phyloP scores from a whole-genome alignment of 1,140 invertebrate genomes.

The Zaprionus ghesquierei region DNA sequence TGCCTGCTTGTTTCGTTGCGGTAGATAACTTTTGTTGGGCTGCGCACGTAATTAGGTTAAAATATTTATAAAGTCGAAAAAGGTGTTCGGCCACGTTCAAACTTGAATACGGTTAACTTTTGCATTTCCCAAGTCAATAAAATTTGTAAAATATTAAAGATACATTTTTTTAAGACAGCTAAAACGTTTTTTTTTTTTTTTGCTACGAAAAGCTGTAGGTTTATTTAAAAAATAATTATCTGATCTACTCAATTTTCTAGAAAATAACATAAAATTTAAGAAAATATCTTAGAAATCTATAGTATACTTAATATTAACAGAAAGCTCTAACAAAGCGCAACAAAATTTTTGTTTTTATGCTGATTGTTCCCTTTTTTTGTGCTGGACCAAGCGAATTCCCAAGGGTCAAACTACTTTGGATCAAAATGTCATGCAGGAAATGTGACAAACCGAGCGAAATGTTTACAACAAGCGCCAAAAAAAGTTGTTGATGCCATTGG shows the following conservation, averaged over 20 bases:
- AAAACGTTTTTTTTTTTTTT: background rate
- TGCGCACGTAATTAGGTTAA: conserved; percentile 56
- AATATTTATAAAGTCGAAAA: conserved; percentile 50
- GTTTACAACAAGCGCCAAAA: conserved; percentile 38
- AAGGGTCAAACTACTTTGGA: conserved; percentile 49
- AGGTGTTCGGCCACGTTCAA: conserved; percentile 2
- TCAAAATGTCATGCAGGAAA: conserved; percentile 25
- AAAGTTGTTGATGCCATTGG: conserved; percentile 39
- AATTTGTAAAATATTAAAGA: background rate
- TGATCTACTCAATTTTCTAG: no score
- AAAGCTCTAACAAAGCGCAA: no score
- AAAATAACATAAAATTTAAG: no score
- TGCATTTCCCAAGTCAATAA: conserved; percentile 5
- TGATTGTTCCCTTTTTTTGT: conserved; percentile 11
- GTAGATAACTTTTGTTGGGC: conserved; percentile 42
- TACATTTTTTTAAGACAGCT: background rate
- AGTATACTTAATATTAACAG: no score
- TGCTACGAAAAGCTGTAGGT: no score
- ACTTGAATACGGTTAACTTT: conserved; percentile 1
- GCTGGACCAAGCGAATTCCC: conserved; percentile 30
- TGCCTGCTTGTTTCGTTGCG: conserved; percentile 15
- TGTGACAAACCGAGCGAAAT: conserved; percentile 41
- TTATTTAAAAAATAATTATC: no score
- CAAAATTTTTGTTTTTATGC: conserved; percentile 8
- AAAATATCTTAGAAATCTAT: no score